Percentiles rank a stretch among this genome's conserved stretches.
These are phyloP conservation scores for Peromyscus californicus DNA, from an alignment of 2,113 vertebrate genomes.

Conservation along the genomic window DNA sequence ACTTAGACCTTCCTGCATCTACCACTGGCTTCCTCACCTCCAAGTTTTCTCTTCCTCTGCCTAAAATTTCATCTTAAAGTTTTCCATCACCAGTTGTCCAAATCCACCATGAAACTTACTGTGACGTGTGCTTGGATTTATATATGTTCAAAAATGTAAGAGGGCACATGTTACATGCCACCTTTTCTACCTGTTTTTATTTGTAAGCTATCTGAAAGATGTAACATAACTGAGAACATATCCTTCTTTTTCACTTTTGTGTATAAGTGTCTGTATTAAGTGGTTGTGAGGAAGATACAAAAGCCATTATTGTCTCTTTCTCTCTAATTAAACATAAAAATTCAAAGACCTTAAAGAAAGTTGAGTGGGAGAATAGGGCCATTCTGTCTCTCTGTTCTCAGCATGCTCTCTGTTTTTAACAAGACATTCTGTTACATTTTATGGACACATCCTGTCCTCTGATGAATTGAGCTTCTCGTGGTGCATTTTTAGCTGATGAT, in stretches of 20 bases:
- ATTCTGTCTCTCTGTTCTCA: background rate
- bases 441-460: background rate
- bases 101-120: background rate
- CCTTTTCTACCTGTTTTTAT: background rate
- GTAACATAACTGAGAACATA: background rate
- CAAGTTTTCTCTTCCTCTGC: background rate
- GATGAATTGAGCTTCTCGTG: background rate
- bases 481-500: background rate
- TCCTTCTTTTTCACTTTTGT: background rate
- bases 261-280: background rate
- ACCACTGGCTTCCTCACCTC: too few relatives aligned
- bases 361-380: background rate
- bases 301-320: background rate
- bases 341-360: background rate
- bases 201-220: constrained; percentile 6
- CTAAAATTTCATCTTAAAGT: background rate
- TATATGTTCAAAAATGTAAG: background rate
- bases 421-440: background rate
- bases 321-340: background rate
- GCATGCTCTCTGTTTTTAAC: background rate
- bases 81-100: background rate
- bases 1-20: background rate
- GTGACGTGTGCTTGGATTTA: background rate
- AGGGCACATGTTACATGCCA: background rate
- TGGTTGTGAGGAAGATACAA: background rate